These are phyloP conservation scores for Eurytoma adleriae DNA, from an alignment of 2,888 invertebrate species.

Conservation along the genomic window DNA sequence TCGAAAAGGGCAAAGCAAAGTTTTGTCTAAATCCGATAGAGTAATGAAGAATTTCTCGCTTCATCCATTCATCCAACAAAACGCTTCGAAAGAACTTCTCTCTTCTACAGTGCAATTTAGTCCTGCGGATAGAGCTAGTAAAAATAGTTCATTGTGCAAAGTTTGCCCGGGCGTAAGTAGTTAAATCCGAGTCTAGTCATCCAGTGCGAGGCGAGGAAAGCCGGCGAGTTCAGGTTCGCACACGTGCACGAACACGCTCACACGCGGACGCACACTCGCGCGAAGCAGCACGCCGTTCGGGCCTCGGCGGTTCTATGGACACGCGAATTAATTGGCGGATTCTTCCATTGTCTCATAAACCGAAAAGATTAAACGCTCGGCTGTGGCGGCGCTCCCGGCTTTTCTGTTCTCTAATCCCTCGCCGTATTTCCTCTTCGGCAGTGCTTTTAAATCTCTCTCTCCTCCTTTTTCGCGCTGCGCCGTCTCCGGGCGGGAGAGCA, in stretches of 20 bases:
- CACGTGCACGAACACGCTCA: neutral
- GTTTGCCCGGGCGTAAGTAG: constrained; percentile 33
- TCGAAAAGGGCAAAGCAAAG: neutral
- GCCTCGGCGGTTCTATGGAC: constrained; percentile 17
- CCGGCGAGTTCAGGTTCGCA: neutral
- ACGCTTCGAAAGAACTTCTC: constrained; percentile 2
- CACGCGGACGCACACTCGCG: neutral
- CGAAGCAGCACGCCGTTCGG: constrained; percentile 12
- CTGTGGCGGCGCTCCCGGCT: constrained; percentile 17
- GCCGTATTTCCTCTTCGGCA: constrained; percentile 51
- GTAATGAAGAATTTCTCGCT: neutral
- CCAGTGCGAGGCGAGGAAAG: constrained; percentile 24
- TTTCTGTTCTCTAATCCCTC: constrained; percentile 50
- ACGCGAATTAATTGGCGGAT: constrained; percentile 72
- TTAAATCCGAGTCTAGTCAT: constrained; percentile 48
- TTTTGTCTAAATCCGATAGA: neutral
- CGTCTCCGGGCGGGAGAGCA: constrained; percentile 9
- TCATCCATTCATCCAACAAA: neutral
- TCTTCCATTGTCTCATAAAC: constrained; percentile 71
- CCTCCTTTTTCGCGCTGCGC: constrained; percentile 1
- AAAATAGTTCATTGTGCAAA: constrained; percentile 43
- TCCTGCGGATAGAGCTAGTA: neutral
- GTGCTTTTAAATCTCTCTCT: constrained; percentile 47
- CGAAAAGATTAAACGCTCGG: constrained; percentile 69
- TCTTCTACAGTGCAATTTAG: constrained; percentile 24